Base-by-base conservation (phyloP, 1,140 invertebrate genomes). In the Pseudomyrmex cubaensis region DNA sequence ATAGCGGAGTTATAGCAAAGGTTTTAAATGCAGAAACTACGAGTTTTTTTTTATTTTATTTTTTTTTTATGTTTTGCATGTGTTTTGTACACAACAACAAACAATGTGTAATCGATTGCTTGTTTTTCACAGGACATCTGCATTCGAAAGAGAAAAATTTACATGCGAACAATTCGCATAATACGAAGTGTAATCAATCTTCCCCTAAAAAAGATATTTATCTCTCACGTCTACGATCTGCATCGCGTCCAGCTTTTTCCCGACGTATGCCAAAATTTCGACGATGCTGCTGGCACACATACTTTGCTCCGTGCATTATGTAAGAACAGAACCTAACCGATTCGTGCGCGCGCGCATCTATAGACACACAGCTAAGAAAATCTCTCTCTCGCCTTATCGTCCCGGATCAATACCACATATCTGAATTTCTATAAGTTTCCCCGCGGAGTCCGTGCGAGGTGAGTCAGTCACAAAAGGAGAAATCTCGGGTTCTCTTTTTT, bases 231-330 rank as follows among this genome's bases (percentile, higher is more conserved):
- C 25, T 70, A 56, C 35, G 35, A 35, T 13, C 20, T 4, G 54
- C 15, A 15, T 7, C 35, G 54, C 35, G 59, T 10, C 76, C 22
- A 54, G 46, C 20, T 50, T 50, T 70, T 57, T 8, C 17, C 25
- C 13, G 50, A 35, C 8, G 10, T n/a, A 25, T 72, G 66, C 44
- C 76, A 80, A 69, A 61, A 61, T 44, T 80, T 12, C 54, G n/a
- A 50, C 20, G 10, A 44, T 52, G 12, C 59, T 80, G 20, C 59
- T 80, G 20, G 54, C 56, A 72, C 22, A 17, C 15, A 20, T 69
- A 1, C 64, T 57, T 59, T 4, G 17, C 0, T 22, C 17, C 17
- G 50, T 20, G 35, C 20, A 10, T 80, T 69, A 48, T 20, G 1
- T 48, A 78, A 78, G 20, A 12, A 48, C 2, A n/a, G 2, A n/a